Conservation (phyloP, 2,797 vertebrate genomes). For the Scolopax rusticola region DNA sequence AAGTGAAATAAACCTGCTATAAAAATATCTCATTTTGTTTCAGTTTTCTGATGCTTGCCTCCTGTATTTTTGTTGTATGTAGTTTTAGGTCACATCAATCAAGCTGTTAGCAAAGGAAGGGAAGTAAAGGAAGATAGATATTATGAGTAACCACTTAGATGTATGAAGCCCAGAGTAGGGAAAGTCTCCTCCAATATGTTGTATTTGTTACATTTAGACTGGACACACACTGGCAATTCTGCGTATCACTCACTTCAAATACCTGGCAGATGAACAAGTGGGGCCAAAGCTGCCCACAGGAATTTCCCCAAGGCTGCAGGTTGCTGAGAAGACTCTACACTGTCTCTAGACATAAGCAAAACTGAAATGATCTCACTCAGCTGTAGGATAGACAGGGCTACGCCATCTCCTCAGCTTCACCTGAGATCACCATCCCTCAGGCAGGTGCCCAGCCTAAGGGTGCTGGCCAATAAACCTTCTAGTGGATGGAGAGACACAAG, state of each 20-base stretch:
- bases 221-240: not conserved
- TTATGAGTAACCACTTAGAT: not conserved
- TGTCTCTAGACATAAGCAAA: not conserved
- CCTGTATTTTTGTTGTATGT: not conserved
- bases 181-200: not conserved
- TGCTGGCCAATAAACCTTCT: not conserved
- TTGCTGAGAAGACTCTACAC: not conserved
- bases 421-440: not conserved
- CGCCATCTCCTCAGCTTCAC: not conserved
- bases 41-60: not conserved
- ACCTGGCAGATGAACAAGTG: not conserved
- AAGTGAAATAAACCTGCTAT: not conserved
- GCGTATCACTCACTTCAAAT: not conserved
- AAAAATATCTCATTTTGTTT: not conserved
- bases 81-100: not conserved
- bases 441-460: not conserved
- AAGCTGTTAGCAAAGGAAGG: not conserved
- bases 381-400: not conserved
- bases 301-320: not conserved
- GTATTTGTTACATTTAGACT: not conserved
- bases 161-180: not conserved
- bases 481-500: no score
- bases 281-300: not conserved
- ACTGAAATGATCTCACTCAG: not conserved
- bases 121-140: not conserved